Base-by-base conservation (phyloP, 2,888 invertebrate genomes). In the Actias luna region DNA sequence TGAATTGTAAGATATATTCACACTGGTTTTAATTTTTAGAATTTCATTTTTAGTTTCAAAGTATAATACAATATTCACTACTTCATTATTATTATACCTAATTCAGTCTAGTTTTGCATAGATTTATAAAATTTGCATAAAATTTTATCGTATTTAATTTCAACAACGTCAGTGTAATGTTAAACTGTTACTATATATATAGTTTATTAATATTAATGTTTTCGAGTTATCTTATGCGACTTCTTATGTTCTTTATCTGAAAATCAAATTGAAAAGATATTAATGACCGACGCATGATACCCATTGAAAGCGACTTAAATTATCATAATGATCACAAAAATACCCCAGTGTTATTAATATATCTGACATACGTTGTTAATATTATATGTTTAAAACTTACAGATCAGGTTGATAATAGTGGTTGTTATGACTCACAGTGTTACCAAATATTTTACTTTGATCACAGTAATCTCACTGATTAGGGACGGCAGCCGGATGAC, bases 381-480 rank as follows among this genome's bases (percentile, higher is more conserved):
- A 42, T 25, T 12, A 50, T 25, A 50, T 25, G 10, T 50, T 50
- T 55, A 62, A n/a, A 58, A 42, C 42, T 29, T 39, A 39, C 25
- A 42, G 42, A 58, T 55, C 61, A 64, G 67, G 62, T 65, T 65
- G 66, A 59, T 64, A 70, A 67, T 67, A 65, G 62, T 68, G 69
- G 65, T 66, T 67, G 63, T 68, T 70, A 74, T 68, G 67, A 72
- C 68, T 71, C 64, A 64, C 63, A 61, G 62, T 70, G 72, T 91
- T 89, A 82, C 85, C 79, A 82, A 89, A 90, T 81, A 79, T 76
- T 76, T 71, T 71, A 74, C 78, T 81, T 76, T 81, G 82, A 85
- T 82, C 81, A 77, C 76, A 69, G 85, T 85, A 86, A 85, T 84
- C 84, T 83, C 75, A 79, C 80, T 83, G 87, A 86, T 86, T 85